phyloP scores from a whole-genome alignment of 1,140 invertebrate genomes.

The Nasonia longicornis region DNA sequence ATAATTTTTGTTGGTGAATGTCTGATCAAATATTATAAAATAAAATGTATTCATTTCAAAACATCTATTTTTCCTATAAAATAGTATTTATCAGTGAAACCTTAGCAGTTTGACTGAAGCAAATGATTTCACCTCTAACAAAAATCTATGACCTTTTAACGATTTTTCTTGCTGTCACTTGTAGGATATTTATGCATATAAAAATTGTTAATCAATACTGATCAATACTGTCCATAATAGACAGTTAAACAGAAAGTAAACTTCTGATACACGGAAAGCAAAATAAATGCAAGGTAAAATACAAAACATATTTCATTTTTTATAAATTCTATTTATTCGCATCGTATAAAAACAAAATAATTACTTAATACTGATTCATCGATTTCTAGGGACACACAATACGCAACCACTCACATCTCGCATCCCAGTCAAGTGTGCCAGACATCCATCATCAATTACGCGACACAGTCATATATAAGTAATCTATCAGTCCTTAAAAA shows the following conservation, averaged over 20 bases:
- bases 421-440: neutral
- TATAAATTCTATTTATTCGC: constrained; percentile 2
- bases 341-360: constrained; percentile 13
- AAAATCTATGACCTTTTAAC: too few species aligned
- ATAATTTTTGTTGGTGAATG: neutral
- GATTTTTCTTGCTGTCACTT: too few species aligned
- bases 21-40: neutral
- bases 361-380: constrained; percentile 19
- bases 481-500: constrained; percentile 12
- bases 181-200: too few species aligned
- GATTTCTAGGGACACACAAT: neutral
- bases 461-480: neutral
- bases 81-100: too few species aligned
- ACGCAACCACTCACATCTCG: neutral
- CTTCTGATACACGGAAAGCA: neutral
- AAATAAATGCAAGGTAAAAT: neutral
- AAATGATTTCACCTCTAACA: too few species aligned
- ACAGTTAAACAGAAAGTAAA: too few species aligned
- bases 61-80: too few species aligned
- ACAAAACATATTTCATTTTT: neutral
- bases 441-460: neutral
- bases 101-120: too few species aligned
- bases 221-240: too few species aligned
- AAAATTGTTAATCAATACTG: too few species aligned
- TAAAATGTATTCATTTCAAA: too few species aligned